Base-by-base conservation (phyloP, 1,140 invertebrate genomes). In the Drosophila subpulchrella region DNA sequence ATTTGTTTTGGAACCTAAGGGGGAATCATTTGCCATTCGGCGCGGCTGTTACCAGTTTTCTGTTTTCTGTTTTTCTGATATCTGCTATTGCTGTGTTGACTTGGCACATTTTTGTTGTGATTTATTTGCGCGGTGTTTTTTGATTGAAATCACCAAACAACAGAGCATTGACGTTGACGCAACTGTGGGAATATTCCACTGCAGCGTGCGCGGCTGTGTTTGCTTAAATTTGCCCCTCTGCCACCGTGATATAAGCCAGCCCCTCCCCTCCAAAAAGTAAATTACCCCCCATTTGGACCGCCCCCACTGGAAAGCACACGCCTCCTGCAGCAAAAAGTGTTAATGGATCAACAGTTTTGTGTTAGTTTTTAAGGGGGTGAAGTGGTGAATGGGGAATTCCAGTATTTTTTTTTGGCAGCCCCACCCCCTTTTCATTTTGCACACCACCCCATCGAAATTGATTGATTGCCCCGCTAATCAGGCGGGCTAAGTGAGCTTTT, bases 171-270 rank as follows among this genome's bases (percentile, higher is more conserved):
- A 54, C 67, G 66, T 81, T 82, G 79, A 82, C 81, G 75, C 81
- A 79, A 80, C 84, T 89, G 83, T 88, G 83, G 83, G 83, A 88
- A 88, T 88, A 88, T 88, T 88, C 83, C 83, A 88, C 51, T 88
- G 83, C 78, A 85, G 77, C 73, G 62, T 62, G 55, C 62, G 57
- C 65, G 67, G 59, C 59, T 44, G 32, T 81, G 71, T 82, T 86
- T 88, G 74, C 71, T 42, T 56, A 81, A 81, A 63, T 70, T 6
- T 2, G 2, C 13, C 3, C n/a, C 39, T 20, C 6, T 12, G 36
- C 17, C 12, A 1, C 47, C 5, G 2, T 20, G 20, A 20, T 20
- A 20, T 20, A 20, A 20, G 2, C 20, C 20, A 20, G 1, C 20
- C 2, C 27, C n/a, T 1, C n/a, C n/a, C 0, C 15, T 11, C 41